A percentile compares a stretch with the other conserved stretches of the same genome.
Conservation (phyloP, 2,888 invertebrate species). For the Tiphia femorata region DNA sequence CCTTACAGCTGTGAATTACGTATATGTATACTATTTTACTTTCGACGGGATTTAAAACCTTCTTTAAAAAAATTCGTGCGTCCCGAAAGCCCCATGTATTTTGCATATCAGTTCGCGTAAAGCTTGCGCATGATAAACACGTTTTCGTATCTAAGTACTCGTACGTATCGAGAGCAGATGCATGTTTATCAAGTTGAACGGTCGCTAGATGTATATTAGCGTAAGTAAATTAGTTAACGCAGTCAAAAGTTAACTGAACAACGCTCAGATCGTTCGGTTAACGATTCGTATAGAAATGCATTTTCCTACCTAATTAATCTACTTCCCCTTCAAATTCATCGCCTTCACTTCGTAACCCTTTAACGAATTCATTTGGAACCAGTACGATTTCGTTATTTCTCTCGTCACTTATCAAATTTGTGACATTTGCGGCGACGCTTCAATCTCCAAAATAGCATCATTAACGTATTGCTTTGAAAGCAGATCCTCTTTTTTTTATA, state of each 20-base stretch:
- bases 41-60: neutral
- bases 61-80: slow-evolving; percentile 1
- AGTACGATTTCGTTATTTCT: no score
- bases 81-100: no score
- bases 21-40: slow-evolving; percentile 16
- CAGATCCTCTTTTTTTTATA: neutral
- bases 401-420: no score
- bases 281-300: neutral
- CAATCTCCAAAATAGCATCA: no score
- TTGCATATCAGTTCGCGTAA: neutral
- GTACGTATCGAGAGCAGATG: slow-evolving; percentile 22
- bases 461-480: no score
- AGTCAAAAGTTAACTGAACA: no score
- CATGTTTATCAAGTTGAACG: slow-evolving; percentile 3
- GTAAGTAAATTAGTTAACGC: no score
- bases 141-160: slow-evolving; percentile 32
- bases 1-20: slow-evolving; percentile 14
- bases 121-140: slow-evolving; percentile 3
- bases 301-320: neutral
- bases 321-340: neutral
- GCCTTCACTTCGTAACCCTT: neutral
- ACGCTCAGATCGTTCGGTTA: neutral
- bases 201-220: no score
- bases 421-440: no score
- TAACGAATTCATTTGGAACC: neutral